Percentiles rank a stretch among this genome's conserved stretches.
Evolutionary conservation across 2,113 vertebrate species (phyloP).

Genomic region (Symphodus melops): DNA sequence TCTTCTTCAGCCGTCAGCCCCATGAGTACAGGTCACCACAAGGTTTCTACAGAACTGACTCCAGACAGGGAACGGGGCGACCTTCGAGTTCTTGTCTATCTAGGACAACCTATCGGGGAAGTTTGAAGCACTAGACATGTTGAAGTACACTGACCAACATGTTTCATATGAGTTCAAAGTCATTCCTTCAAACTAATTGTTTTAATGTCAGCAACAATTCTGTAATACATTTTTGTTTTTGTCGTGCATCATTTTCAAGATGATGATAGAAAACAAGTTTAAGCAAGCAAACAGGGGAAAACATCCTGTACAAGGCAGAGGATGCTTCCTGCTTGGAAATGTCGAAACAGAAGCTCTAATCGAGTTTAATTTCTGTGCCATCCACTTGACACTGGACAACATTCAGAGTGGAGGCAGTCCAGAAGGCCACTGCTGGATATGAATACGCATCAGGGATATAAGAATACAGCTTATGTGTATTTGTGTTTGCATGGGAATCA

Average conservation of each 20-base stretch:
- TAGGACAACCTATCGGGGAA: not conserved
- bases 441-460: constrained; percentile 19
- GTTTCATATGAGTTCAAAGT: not conserved
- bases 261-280: not conserved
- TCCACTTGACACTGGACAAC: not conserved
- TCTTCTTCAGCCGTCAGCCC: too few species aligned
- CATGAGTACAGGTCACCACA: not conserved
- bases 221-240: not conserved
- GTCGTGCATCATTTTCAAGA: not conserved
- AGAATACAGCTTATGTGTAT: not conserved
- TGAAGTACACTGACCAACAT: not conserved
- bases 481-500: not conserved
- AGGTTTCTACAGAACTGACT: too few species aligned
- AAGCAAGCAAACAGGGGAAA: constrained; percentile 20
- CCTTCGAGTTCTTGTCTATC: not conserved
- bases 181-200: not conserved
- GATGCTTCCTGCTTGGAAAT: constrained; percentile 38
- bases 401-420: constrained; percentile 1
- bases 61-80: too few species aligned
- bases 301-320: constrained; percentile 12
- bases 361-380: constrained; percentile 29
- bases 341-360: constrained; percentile 30
- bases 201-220: not conserved
- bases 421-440: constrained; percentile 21
- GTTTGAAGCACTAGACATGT: too few species aligned